Evolutionary conservation across 1,140 invertebrate species (phyloP), one percentile per base, ranked within the genome.

Genomic region (Pachypsylla venusta): DNA sequence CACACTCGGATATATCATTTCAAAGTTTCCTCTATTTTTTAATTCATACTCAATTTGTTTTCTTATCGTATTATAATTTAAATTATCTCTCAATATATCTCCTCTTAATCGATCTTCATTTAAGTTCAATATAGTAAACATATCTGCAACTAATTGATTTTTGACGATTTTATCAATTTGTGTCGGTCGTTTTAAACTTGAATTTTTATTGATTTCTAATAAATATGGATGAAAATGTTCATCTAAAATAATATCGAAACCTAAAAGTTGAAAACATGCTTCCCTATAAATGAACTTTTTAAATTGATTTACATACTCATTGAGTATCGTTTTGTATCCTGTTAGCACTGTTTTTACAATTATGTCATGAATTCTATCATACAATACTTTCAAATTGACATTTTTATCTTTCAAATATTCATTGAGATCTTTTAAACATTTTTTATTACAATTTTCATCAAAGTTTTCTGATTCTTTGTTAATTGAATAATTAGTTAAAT

Each of bases 401-500:
- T 19, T 19, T 5, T 48, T n/a, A 4, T 48, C 42, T 48, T 4
- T n/a, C 4, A 48, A 22, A 22, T 19, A 48, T 22, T 5, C 22
- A 48, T 48, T 48, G n/a, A 48, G 16, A 7, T 22, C n/a, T 22
- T 5, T 22, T 4, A 48, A 19, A 48, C 42, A 19, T 19, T 48
- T n/a, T 22, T 48, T 48, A 22, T n/a, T 16, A 5, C 58, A 64
- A 66, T 10, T 64, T 64, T 10, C 67, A 64, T 60, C 69, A 73
- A 48, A 48, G 42, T 48, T 48, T 16, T 48, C 42, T 22, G 42
- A 48, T 63, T 89, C 83, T 67, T 94, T 96, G 72, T 98, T 97
- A 1, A 98, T 81, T 0, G 90, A 87, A 69, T 98, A 98, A 75
- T 98, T 98, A 0, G 95, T 98, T 59, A 98, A 75, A 73, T 98